Evolutionary conservation across 2,113 vertebrate genomes (phyloP).

Genomic region (Oncorhynchus mykiss): DNA sequence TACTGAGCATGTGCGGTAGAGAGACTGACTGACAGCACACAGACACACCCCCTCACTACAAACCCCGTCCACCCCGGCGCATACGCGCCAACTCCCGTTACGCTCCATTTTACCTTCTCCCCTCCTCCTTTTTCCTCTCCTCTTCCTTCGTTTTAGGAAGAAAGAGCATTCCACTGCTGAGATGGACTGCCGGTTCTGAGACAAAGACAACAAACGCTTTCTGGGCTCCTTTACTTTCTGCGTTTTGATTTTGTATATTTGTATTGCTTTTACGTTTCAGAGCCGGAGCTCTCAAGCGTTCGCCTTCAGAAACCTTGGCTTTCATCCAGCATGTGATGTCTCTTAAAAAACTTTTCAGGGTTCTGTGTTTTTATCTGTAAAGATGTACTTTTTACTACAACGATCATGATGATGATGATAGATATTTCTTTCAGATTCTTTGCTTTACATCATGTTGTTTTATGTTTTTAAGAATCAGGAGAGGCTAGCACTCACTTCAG

Average conservation of each 20-base stretch:
- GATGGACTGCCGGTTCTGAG: not conserved
- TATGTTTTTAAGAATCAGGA: not conserved
- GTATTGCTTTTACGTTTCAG: not conserved
- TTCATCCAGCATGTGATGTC: not conserved
- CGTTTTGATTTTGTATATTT: not conserved
- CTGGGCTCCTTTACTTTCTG: not conserved
- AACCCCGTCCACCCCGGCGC: not conserved
- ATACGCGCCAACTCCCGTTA: not conserved
- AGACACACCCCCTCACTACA: not conserved
- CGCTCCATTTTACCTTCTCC: not conserved
- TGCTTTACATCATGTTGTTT: not conserved
- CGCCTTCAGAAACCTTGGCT: not conserved
- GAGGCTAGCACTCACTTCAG: not conserved
- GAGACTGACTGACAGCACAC: not conserved
- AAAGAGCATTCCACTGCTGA: conserved; percentile 1
- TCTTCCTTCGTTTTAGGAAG: not conserved
- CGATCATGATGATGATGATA: not conserved
- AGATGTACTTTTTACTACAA: conserved; percentile 3
- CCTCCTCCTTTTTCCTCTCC: not conserved
- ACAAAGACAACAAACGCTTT: not conserved
- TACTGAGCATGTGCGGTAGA: conserved; percentile 74
- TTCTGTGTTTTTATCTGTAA: conserved; percentile 7
- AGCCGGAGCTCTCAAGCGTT: not conserved
- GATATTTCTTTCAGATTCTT: not conserved
- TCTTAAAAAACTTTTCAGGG: conserved; percentile 4